Conservation (phyloP, 2,113 vertebrate species). For the Calyptomena viridis region DNA sequence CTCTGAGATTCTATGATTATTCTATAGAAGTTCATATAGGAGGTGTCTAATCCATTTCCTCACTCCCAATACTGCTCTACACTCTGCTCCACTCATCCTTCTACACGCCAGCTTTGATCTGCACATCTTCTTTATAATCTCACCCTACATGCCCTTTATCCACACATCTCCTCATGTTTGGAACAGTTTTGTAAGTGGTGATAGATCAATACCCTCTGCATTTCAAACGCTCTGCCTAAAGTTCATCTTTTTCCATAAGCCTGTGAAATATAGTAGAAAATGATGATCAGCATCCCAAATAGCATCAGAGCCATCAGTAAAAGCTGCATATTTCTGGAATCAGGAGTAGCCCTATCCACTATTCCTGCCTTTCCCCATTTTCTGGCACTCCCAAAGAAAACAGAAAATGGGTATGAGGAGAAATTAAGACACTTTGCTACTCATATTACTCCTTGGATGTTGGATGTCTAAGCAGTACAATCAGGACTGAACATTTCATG, state of each 20-base stretch:
- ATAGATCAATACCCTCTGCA: neutral
- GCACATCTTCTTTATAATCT: neutral
- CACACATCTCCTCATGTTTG: neutral
- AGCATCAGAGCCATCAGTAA: neutral
- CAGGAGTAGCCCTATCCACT: neutral
- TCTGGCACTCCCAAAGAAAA: neutral
- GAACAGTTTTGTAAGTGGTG: neutral
- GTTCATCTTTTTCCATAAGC: neutral
- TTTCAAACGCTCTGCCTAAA: neutral
- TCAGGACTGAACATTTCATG: neutral
- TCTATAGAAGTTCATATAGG: accelerated
- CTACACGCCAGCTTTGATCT: neutral
- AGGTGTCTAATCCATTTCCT: neutral
- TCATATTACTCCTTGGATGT: neutral
- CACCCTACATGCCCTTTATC: accelerated
- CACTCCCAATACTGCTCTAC: neutral
- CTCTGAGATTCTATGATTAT: neutral
- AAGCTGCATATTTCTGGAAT: neutral
- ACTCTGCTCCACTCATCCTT: neutral
- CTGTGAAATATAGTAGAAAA: neutral
- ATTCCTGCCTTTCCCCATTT: neutral
- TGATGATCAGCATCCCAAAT: accelerated
- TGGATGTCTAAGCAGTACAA: neutral
- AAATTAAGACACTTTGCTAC: neutral
- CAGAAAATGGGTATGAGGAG: accelerated